phyloP scores from a whole-genome alignment of 1,140 invertebrate species.

The Drosophila kohkoa region DNA sequence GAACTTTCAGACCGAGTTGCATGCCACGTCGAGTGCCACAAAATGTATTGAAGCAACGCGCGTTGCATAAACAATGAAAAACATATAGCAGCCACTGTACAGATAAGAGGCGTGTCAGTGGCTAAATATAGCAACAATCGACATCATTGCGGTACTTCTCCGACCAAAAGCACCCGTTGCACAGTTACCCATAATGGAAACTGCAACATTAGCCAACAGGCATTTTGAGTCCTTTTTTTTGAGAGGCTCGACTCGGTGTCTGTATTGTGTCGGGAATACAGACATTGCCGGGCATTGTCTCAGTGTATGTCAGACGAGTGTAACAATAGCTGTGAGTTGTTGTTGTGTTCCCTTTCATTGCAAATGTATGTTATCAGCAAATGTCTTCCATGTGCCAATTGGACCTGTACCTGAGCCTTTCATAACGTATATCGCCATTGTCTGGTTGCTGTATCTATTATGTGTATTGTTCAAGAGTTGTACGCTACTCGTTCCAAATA shows the following conservation, averaged over 20 bases:
- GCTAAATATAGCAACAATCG: slow-evolving; percentile 62
- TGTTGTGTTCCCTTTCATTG: slow-evolving; percentile 8
- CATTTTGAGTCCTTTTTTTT: slow-evolving; percentile 48
- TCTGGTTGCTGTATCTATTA: slow-evolving; percentile 33
- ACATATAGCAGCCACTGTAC: slow-evolving; percentile 15
- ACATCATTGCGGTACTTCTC: slow-evolving; percentile 29
- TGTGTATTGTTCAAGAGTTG: slow-evolving; percentile 33
- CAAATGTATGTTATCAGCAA: slow-evolving; percentile 34
- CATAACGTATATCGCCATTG: slow-evolving; percentile 23
- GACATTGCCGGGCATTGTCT: slow-evolving; percentile 39
- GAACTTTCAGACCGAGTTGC: slow-evolving; percentile 1
- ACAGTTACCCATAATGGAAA: slow-evolving; percentile 39
- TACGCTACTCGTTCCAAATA: slow-evolving; percentile 7
- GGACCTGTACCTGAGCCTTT: slow-evolving; percentile 38
- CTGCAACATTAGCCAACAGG: slow-evolving; percentile 70
- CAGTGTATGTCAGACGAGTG: slow-evolving; percentile 39
- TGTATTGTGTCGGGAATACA: slow-evolving; percentile 26
- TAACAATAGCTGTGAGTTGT: slow-evolving; percentile 42
- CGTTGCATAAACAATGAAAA: slow-evolving; percentile 69
- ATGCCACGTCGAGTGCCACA: slow-evolving; percentile 35
- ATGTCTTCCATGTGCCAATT: slow-evolving; percentile 39
- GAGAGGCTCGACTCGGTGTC: slow-evolving; percentile 28
- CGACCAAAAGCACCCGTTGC: slow-evolving; percentile 17
- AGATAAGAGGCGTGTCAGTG: slow-evolving; percentile 55
- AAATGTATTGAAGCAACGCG: slow-evolving; percentile 70